A percentile compares a stretch with the other conserved stretches of the same genome.
These are phyloP conservation scores for Sus cebifrons DNA, from an alignment of 2,797 vertebrate genomes.

Conservation along the genomic window DNA sequence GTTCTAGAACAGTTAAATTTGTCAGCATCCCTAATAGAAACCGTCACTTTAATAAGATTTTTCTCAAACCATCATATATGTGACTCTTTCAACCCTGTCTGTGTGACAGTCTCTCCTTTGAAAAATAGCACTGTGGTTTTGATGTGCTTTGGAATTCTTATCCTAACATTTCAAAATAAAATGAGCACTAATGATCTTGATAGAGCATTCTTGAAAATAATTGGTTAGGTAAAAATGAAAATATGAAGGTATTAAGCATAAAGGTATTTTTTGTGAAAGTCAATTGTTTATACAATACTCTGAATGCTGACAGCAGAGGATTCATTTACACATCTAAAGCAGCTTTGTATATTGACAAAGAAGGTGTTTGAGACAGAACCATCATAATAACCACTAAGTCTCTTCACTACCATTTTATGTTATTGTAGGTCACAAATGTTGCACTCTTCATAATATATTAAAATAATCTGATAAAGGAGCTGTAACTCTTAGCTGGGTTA, in stretches of 20 bases:
- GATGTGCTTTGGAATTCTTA: conserved; percentile 58
- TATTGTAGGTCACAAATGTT: neutral
- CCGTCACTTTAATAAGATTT: conserved; percentile 59
- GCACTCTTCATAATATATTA: neutral
- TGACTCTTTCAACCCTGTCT: conserved; percentile 50
- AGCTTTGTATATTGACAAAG: conserved; percentile 77
- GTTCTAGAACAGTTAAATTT: conserved; percentile 74
- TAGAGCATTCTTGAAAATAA: conserved; percentile 3
- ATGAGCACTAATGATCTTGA: conserved; percentile 57
- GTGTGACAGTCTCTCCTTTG: conserved; percentile 56
- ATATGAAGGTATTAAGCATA: conserved; percentile 28
- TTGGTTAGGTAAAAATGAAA: conserved; percentile 55
- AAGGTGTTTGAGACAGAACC: conserved; percentile 20
- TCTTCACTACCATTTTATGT: neutral
- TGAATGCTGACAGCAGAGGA: conserved; percentile 37
- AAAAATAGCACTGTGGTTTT: conserved; percentile 24
- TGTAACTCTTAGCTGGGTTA: conserved; percentile 66
- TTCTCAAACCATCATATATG: neutral
- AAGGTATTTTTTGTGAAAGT: conserved; percentile 39
- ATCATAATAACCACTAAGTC: neutral
- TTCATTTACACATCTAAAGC: conserved; percentile 71
- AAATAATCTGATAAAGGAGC: conserved; percentile 64
- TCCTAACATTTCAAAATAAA: conserved; percentile 68
- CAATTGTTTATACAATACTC: neutral
- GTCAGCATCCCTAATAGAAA: conserved; percentile 70